Percentiles rank a stretch among this genome's conserved stretches.
Evolutionary conservation across 23 tunicate genomes (phyloP).

Genomic region (Styela clava): DNA sequence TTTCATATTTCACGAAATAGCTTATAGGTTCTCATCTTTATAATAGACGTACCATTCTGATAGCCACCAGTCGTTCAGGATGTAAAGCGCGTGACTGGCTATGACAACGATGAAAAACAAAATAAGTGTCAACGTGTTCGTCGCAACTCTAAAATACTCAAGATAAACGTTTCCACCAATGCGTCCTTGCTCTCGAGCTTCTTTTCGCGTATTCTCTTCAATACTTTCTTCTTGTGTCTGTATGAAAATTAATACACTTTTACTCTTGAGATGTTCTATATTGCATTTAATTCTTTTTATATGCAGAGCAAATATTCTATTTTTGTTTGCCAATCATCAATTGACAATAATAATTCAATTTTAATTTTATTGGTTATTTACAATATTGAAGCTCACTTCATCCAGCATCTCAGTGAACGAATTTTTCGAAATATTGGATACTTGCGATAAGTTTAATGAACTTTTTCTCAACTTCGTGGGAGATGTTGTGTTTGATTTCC

Average conservation of each 20-base stretch:
- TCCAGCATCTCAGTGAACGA: background rate
- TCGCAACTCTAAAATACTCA: conserved; percentile 27
- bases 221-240: conserved; percentile 4
- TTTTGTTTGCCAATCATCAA: too few species aligned
- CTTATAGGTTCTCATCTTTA: too few species aligned
- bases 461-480: background rate
- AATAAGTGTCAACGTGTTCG: background rate
- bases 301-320: too few species aligned
- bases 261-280: too few species aligned
- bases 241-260: too few species aligned
- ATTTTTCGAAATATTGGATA: background rate
- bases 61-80: conserved; percentile 55
- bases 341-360: too few species aligned
- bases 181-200: conserved; percentile 33
- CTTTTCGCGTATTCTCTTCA: conserved; percentile 18
- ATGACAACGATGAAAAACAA: conserved; percentile 17
- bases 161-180: conserved; percentile 28
- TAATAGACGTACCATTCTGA: conserved; percentile 34
- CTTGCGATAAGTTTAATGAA: background rate
- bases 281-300: too few species aligned
- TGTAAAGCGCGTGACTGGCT: conserved; percentile 26
- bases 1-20: too few species aligned
- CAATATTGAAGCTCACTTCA: too few species aligned
- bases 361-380: too few species aligned
- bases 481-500: too few species aligned